Evolutionary conservation across 1,140 invertebrate genomes (phyloP).

Genomic region (Heterodera carotae): DNA sequence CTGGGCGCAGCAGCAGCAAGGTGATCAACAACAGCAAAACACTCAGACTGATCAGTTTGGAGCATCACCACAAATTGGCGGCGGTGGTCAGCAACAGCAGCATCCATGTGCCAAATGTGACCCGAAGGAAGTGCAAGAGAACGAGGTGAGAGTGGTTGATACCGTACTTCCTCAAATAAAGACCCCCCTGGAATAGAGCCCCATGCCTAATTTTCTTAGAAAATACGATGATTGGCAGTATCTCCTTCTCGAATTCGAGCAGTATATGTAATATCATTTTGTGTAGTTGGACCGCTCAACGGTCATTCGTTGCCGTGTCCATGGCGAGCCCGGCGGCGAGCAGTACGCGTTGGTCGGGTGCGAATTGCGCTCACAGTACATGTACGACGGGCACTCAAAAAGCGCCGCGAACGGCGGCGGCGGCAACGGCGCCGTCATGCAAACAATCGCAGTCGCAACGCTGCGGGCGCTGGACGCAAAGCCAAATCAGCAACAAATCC

Average conservation of each 20-base stretch:
- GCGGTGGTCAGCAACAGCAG: slow-evolving; percentile 24
- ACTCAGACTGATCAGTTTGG: slow-evolving; percentile 16
- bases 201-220: no score
- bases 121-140: slow-evolving; percentile 38
- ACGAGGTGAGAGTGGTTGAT: slow-evolving; percentile 11
- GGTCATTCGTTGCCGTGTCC: slow-evolving; percentile 19
- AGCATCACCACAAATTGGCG: slow-evolving; percentile 10
- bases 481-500: slow-evolving; percentile 5
- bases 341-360: slow-evolving; percentile 26
- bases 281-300: slow-evolving; percentile 19
- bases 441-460: slow-evolving; percentile 25
- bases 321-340: neutral
- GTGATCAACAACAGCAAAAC: slow-evolving; percentile 5
- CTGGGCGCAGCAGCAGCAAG: slow-evolving; percentile 19
- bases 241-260: no score
- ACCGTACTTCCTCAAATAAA: no score
- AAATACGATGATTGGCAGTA: no score
- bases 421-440: slow-evolving; percentile 14
- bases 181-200: no score
- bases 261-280: neutral
- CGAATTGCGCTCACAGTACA: slow-evolving; percentile 37
- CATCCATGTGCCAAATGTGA: slow-evolving; percentile 36
- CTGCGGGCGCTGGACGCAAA: slow-evolving; percentile 4
- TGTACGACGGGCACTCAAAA: slow-evolving; percentile 27
- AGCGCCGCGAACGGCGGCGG: slow-evolving; percentile 1